These are phyloP conservation scores for Mobula hypostoma DNA, from an alignment of 2,113 vertebrate species.

Conservation along the genomic window DNA sequence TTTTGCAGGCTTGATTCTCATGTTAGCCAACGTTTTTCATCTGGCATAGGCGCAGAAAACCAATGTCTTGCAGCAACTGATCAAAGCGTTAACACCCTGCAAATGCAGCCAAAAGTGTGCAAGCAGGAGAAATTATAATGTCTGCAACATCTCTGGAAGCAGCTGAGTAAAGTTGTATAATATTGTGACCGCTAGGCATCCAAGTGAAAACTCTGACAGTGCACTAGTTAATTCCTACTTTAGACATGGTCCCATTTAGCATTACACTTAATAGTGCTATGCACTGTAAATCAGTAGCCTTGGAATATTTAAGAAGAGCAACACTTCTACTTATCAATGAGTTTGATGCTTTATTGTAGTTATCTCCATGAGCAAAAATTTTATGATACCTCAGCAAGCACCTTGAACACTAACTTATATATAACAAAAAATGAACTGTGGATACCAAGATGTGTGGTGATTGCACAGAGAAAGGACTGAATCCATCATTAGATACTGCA, in stretches of 20 bases:
- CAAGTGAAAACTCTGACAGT: not conserved
- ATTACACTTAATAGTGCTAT: not conserved
- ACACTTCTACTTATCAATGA: not conserved
- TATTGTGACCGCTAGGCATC: not conserved
- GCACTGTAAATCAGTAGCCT: not conserved
- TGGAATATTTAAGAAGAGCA: not conserved
- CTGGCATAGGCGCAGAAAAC: not conserved
- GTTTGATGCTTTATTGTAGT: not conserved
- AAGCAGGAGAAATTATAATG: no score
- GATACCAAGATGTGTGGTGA: not conserved
- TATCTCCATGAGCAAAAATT: not conserved
- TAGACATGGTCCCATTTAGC: not conserved
- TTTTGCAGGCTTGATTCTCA: not conserved
- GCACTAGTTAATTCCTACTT: not conserved
- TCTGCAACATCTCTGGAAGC: not conserved
- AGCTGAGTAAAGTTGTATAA: not conserved
- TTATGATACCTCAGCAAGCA: not conserved
- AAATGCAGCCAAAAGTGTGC: not conserved
- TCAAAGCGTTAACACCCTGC: not conserved
- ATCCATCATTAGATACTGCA: not conserved
- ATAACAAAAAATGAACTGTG: not conserved
- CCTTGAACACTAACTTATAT: not conserved
- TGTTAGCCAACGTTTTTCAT: not conserved
- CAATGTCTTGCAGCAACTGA: not conserved
- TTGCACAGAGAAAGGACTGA: no score